These are phyloP conservation scores for Pygoscelis antarcticus DNA, from an alignment of 2,113 vertebrate genomes.

Conservation along the genomic window DNA sequence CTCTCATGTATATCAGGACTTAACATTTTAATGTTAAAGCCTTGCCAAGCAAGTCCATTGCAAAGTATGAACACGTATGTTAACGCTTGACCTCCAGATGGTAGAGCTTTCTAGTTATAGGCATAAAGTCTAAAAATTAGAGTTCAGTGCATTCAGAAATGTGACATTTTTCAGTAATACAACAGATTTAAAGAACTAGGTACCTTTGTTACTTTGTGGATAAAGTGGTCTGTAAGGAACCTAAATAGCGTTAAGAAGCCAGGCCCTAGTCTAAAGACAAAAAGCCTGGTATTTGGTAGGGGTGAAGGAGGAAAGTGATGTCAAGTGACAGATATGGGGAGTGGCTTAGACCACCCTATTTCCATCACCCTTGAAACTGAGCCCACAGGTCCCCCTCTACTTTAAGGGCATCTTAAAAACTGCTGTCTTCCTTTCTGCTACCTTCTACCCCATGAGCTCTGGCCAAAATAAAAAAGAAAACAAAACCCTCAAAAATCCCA, in stretches of 20 bases:
- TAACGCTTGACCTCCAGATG: neutral
- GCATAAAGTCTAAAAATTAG: neutral
- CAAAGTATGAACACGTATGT: too few relatives aligned
- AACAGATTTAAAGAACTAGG: neutral
- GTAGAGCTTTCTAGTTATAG: neutral
- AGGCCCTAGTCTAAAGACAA: neutral
- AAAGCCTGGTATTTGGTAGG: neutral
- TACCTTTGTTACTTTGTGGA: neutral
- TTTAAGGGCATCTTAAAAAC: neutral
- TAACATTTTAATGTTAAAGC: neutral
- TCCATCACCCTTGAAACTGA: neutral
- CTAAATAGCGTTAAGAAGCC: neutral
- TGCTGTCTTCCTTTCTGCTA: neutral
- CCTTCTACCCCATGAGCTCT: neutral
- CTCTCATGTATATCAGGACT: neutral
- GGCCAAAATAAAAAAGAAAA: neutral
- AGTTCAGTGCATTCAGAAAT: neutral
- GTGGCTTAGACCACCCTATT: neutral
- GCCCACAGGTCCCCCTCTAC: neutral
- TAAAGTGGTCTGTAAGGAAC: neutral
- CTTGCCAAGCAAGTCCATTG: neutral
- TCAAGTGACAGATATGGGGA: fast-evolving
- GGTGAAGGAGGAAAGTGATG: neutral
- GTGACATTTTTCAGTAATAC: neutral
- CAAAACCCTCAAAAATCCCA: neutral